Percentiles rank a stretch among this genome's conserved stretches.
phyloP scores from a whole-genome alignment of 2,113 vertebrate species.

The Grammomys surdaster region DNA sequence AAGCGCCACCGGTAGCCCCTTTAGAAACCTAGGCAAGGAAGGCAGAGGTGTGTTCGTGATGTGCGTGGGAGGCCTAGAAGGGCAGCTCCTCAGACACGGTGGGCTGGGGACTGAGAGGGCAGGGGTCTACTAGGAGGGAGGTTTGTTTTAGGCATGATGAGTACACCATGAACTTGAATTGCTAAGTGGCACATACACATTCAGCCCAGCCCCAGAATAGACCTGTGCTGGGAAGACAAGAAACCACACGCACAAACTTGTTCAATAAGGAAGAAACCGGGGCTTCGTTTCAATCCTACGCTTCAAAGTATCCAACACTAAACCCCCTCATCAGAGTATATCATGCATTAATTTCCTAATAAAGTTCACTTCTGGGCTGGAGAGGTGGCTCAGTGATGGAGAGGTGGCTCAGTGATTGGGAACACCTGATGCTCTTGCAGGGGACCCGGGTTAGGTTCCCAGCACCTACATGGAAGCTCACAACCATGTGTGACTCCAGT shows the following conservation, averaged over 20 bases:
- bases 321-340: background rate
- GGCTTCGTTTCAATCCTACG: background rate
- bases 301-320: background rate
- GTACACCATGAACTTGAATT: background rate
- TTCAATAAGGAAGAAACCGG: background rate
- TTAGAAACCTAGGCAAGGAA: conserved; percentile 89
- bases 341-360: background rate
- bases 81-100: background rate
- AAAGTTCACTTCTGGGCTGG: background rate
- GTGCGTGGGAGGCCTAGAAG: background rate
- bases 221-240: background rate
- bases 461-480: background rate
- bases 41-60: accelerated
- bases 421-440: background rate
- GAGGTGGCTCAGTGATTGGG: background rate
- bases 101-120: background rate
- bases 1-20: conserved; percentile 87
- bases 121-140: background rate
- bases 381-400: background rate
- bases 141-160: background rate
- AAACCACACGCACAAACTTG: background rate
- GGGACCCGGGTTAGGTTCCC: background rate
- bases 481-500: background rate
- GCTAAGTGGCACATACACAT: background rate
- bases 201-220: background rate